These are phyloP conservation scores for Ornithoptera priamus DNA, from an alignment of 2,888 invertebrate species.

Conservation along the genomic window DNA sequence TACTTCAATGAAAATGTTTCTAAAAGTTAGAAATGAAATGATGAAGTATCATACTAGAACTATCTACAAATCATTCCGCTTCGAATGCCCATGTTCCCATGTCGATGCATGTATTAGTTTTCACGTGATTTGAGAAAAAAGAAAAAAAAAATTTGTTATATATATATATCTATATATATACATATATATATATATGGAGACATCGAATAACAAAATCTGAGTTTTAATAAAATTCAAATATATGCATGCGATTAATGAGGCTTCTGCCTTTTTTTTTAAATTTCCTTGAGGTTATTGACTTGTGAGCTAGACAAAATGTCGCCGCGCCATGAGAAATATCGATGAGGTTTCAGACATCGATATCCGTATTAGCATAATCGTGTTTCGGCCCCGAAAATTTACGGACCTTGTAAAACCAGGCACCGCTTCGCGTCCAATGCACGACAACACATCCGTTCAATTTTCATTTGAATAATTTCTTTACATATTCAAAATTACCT, in stretches of 20 bases:
- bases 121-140: too few species aligned
- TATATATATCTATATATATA: too few species aligned
- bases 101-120: too few species aligned
- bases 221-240: conserved; percentile 31
- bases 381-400: conserved; percentile 58
- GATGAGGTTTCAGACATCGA: conserved; percentile 55
- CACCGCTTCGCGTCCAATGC: conserved; percentile 3
- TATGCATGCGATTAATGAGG: conserved; percentile 33
- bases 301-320: conserved; percentile 63
- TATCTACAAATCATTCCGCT: too few species aligned
- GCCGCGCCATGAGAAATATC: conserved; percentile 65
- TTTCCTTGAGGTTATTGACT: conserved; percentile 58
- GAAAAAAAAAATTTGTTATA: too few species aligned
- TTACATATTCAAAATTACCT: conserved; percentile 3
- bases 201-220: conserved; percentile 7
- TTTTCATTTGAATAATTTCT: background rate
- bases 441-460: conserved; percentile 6
- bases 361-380: conserved; percentile 65
- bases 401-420: conserved; percentile 34
- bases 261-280: conserved; percentile 37
- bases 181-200: background rate
- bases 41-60: too few species aligned
- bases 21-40: too few species aligned
- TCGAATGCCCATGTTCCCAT: too few species aligned
- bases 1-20: too few species aligned